Percentiles rank a stretch among this genome's conserved stretches.
Conservation (phyloP, 1,140 invertebrate species). For the Coenobita brevimanus region DNA sequence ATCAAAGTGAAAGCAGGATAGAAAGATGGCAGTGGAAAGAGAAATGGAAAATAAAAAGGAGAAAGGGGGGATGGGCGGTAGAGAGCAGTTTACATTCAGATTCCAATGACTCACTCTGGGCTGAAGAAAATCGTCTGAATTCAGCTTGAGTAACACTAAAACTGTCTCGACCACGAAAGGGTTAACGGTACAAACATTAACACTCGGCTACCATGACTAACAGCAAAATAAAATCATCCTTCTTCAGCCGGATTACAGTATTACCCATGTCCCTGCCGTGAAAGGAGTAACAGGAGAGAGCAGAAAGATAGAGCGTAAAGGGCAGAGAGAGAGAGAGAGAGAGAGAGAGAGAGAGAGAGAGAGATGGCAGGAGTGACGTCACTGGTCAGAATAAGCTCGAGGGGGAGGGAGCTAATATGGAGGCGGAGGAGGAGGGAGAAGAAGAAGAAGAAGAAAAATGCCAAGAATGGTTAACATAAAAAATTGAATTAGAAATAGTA, state of each 20-base stretch:
- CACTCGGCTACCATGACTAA: no score
- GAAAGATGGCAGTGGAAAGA: not conserved
- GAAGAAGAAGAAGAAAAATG: not conserved
- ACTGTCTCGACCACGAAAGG: no score
- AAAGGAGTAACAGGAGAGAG: not conserved
- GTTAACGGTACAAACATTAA: no score
- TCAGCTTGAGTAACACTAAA: no score
- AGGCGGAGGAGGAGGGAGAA: not conserved
- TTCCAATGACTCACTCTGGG: no score
- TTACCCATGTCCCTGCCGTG: no score
- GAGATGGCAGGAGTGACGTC: not conserved
- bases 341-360: not conserved
- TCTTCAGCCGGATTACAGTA: no score
- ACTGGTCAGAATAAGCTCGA: not conserved
- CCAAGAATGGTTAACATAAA: not conserved
- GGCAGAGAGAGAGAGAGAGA: no score
- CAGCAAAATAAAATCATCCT: no score
- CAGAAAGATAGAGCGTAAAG: not conserved
- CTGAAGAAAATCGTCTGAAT: no score
- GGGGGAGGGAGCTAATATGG: not conserved
- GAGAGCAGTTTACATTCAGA: no score
- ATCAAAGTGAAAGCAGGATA: not conserved
- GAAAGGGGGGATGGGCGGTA: not conserved
- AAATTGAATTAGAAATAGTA: not conserved
- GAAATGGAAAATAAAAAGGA: not conserved